These are phyloP conservation scores for Heliocidaris erythrogramma DNA, from an alignment of 35 echinoderm and acorn worm genomes.

Conservation along the genomic window DNA sequence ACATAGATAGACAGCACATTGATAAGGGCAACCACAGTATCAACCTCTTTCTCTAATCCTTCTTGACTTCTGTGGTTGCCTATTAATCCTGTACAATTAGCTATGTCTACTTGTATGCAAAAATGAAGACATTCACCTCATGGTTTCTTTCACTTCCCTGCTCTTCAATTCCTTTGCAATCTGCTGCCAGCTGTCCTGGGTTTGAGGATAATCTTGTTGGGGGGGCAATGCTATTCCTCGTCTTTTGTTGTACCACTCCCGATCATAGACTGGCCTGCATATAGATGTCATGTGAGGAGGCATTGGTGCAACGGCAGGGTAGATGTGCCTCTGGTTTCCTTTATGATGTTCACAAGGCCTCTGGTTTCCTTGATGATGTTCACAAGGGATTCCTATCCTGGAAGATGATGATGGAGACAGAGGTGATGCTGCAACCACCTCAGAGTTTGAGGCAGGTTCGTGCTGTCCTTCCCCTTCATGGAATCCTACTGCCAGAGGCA, in stretches of 20 bases:
- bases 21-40: not conserved
- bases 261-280: not conserved
- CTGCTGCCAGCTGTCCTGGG: not conserved
- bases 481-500: not conserved
- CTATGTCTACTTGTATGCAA: not conserved
- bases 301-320: not conserved
- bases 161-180: not conserved
- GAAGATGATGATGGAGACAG: not conserved
- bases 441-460: not conserved
- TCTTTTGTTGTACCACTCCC: conserved; percentile 1
- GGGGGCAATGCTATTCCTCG: not conserved
- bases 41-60: not conserved
- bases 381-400: not conserved
- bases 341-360: not conserved
- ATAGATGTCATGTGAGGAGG: not conserved
- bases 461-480: not conserved
- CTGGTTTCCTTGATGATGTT: not conserved
- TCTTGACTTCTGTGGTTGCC: not conserved
- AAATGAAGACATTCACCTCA: not conserved
- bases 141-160: not conserved
- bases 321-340: not conserved
- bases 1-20: not conserved
- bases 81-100: not conserved
- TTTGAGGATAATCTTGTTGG: not conserved
- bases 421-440: not conserved